phyloP scores from a whole-genome alignment of 1,140 invertebrate species.

The Achroia grisella region DNA sequence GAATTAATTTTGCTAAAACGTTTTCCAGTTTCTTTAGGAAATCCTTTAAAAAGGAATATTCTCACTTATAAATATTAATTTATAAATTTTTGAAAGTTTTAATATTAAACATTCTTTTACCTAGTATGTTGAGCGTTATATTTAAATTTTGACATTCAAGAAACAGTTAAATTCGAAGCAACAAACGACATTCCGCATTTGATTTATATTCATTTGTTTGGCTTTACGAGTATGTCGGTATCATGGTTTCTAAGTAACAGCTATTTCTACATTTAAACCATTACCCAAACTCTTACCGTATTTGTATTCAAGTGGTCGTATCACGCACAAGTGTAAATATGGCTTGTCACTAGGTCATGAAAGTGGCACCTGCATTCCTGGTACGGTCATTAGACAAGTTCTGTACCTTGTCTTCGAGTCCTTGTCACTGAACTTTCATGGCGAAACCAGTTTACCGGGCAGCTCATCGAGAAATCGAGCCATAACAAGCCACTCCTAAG shows the following conservation, averaged over 20 bases:
- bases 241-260: not conserved
- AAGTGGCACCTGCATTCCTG: conserved; percentile 40
- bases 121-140: too few species aligned
- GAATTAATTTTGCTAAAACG: too few species aligned
- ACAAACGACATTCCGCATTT: too few species aligned
- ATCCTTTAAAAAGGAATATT: too few species aligned
- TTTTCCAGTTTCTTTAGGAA: too few species aligned
- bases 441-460: conserved; percentile 30
- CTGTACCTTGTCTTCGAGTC: conserved; percentile 7
- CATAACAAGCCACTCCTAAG: conserved; percentile 35
- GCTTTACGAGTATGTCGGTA: not conserved
- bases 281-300: not conserved
- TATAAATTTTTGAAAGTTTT: too few species aligned
- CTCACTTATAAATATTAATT: too few species aligned
- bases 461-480: conserved; percentile 52
- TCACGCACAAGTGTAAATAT: conserved; percentile 6
- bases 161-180: too few species aligned
- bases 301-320: conserved; percentile 8
- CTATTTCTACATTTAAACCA: not conserved
- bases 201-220: too few species aligned
- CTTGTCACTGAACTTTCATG: conserved; percentile 32
- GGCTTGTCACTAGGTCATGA: conserved; percentile 24
- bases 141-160: too few species aligned
- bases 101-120: too few species aligned
- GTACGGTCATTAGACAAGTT: conserved; percentile 38